phyloP scores from a whole-genome alignment of 2,113 vertebrate species.

The Phyllostomus discolor region DNA sequence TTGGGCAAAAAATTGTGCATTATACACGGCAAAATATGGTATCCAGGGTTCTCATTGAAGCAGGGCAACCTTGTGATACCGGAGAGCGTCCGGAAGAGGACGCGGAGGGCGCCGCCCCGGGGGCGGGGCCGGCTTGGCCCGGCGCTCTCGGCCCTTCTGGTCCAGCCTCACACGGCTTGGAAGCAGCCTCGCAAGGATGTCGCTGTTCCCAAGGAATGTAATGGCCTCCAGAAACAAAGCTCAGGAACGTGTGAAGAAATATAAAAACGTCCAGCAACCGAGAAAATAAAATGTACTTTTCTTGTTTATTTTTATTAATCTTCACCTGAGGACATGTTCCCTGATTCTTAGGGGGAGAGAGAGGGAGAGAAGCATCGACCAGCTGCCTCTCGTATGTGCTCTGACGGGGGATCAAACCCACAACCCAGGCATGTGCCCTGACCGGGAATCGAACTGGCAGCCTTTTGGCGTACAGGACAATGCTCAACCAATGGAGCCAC shows the following conservation, averaged over 20 bases:
- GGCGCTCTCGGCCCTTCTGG: background rate
- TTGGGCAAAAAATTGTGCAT: too few relatives aligned
- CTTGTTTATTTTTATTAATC: too few relatives aligned
- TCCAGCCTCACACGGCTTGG: background rate
- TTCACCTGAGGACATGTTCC: too few relatives aligned
- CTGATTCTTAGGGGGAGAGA: too few relatives aligned
- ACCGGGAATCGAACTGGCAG: too few relatives aligned
- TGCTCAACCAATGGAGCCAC: too few relatives aligned
- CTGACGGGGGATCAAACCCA: too few relatives aligned
- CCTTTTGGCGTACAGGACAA: too few relatives aligned
- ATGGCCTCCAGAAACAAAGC: background rate
- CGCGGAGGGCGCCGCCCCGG: accelerated
- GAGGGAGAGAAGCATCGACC: too few relatives aligned
- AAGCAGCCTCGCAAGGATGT: background rate
- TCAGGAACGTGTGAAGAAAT: background rate
- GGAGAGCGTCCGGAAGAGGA: accelerated
- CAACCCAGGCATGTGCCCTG: too few relatives aligned
- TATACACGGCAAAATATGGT: too few relatives aligned
- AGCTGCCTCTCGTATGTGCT: too few relatives aligned
- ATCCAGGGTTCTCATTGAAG: background rate
- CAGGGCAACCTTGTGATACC: background rate
- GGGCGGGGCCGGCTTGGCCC: background rate
- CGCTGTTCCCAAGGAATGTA: background rate
- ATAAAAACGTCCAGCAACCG: background rate
- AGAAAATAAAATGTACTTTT: background rate